Conservation (phyloP, 2,113 vertebrate species). For the Misgurnus mizolepis region DNA sequence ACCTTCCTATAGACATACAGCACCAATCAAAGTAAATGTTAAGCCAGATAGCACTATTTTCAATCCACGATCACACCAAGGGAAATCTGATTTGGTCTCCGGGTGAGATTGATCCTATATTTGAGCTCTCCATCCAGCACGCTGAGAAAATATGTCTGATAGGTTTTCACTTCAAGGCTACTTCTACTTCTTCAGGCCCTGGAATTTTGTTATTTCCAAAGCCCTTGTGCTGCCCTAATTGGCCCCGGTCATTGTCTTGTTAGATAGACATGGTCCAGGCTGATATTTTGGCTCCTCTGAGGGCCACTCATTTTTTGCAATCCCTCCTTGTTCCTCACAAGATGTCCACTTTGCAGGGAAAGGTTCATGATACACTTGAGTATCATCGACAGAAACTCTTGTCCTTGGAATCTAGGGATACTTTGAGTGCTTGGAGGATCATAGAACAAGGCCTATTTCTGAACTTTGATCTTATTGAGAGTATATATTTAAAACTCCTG, state of each 20-base stretch:
- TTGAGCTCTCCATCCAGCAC: slow-evolving; percentile 62
- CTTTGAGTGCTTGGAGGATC: slow-evolving; percentile 54
- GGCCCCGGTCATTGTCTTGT: slow-evolving; percentile 78
- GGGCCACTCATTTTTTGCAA: slow-evolving; percentile 67
- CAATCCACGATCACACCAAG: slow-evolving; percentile 63
- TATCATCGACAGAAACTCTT: slow-evolving; percentile 68
- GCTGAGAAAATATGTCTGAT: slow-evolving; percentile 59
- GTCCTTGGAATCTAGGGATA: slow-evolving; percentile 57
- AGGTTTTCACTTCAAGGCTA: slow-evolving; percentile 61
- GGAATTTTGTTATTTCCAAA: slow-evolving; percentile 69
- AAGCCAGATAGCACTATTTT: slow-evolving; percentile 64
- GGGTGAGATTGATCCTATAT: slow-evolving; percentile 67
- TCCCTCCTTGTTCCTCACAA: slow-evolving; percentile 69
- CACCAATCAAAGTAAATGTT: slow-evolving; percentile 26
- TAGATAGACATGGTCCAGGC: slow-evolving; percentile 66
- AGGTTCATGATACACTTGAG: slow-evolving; percentile 67
- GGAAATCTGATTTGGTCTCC: slow-evolving; percentile 68
- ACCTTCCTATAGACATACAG: background rate
- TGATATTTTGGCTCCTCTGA: slow-evolving; percentile 68
- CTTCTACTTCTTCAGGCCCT: slow-evolving; percentile 66
- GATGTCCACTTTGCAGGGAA: slow-evolving; percentile 63
- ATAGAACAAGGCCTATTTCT: slow-evolving; percentile 8
- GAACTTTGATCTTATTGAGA: background rate
- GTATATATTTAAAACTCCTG: background rate
- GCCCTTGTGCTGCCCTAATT: slow-evolving; percentile 71